phyloP scores from a whole-genome alignment of 2,888 invertebrate species.

The Eilema sororculum region DNA sequence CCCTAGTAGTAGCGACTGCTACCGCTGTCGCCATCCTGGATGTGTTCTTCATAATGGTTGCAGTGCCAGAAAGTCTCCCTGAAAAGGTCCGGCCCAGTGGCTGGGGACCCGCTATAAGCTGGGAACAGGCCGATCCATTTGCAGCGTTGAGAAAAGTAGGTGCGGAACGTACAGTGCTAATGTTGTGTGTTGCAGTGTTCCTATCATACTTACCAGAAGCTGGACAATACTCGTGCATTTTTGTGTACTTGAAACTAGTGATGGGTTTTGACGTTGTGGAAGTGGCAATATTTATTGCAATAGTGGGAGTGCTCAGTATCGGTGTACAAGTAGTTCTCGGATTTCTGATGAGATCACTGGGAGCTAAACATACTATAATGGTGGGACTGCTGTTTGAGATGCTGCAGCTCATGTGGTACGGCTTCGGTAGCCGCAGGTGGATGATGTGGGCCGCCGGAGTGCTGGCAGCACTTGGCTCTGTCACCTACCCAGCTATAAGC shows the following conservation, averaged over 20 bases:
- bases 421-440: conserved; percentile 98
- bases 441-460: conserved; percentile 99
- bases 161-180: conserved; percentile 97
- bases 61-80: conserved; percentile 99
- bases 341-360: conserved; percentile 93
- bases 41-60: conserved; percentile 98
- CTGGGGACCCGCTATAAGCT: conserved; percentile 96
- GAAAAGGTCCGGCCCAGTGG: conserved; percentile 94
- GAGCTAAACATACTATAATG: conserved; percentile 99
- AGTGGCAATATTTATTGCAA: conserved; percentile 99
- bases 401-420: conserved; percentile 98
- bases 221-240: conserved; percentile 99
- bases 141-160: conserved; percentile 96
- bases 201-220: conserved; percentile 99
- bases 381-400: conserved; percentile 98
- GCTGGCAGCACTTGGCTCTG: conserved; percentile 97
- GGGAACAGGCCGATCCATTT: conserved; percentile 99
- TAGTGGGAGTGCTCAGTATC: conserved; percentile 98
- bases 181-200: conserved; percentile 98
- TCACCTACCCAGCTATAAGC: conserved; percentile 99
- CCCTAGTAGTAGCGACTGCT: conserved; percentile 96
- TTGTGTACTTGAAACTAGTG: conserved; percentile 98
- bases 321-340: conserved; percentile 96
- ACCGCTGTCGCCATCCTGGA: conserved; percentile 98
- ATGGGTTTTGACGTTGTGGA: conserved; percentile 98